Evolutionary conservation across 2,113 vertebrate species (phyloP).

Genomic region (Oxyruncus cristatus): DNA sequence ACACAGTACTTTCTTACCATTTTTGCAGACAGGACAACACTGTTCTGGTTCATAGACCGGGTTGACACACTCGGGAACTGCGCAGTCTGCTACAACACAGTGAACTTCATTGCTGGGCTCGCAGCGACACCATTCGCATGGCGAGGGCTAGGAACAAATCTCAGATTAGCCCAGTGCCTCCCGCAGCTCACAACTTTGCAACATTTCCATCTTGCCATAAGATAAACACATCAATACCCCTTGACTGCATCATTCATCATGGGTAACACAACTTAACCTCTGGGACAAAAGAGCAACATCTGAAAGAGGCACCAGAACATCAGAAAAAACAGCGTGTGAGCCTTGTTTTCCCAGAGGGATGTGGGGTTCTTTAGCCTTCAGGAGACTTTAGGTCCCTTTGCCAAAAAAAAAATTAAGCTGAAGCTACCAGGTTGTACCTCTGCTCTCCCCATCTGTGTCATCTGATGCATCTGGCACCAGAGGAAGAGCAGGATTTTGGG

Average conservation of each 20-base stretch:
- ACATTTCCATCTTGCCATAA: slow-evolving; percentile 71
- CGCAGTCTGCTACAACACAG: slow-evolving; percentile 99
- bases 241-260: slow-evolving; percentile 11
- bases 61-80: slow-evolving; percentile 98
- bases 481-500: background rate
- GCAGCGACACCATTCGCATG: slow-evolving; percentile 98
- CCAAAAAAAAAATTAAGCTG: background rate
- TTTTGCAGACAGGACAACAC: slow-evolving; percentile 99
- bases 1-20: slow-evolving; percentile 85
- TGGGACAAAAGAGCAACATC: background rate
- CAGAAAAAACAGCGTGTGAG: accelerated
- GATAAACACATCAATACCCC: slow-evolving; percentile 61
- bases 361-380: background rate
- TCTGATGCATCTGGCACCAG: background rate
- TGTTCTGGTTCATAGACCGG: slow-evolving; percentile 98
- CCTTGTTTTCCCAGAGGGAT: background rate
- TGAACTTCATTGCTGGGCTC: slow-evolving; percentile 99
- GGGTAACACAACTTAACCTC: background rate
- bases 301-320: background rate
- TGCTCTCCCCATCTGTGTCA: background rate
- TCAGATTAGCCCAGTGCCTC: slow-evolving; percentile 77
- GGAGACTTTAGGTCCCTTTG: background rate
- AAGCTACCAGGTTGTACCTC: background rate
- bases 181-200: slow-evolving; percentile 69
- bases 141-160: slow-evolving; percentile 85